Evolutionary conservation across 2,797 vertebrate genomes (phyloP).

Genomic region (Phoxinus dragarum): DNA sequence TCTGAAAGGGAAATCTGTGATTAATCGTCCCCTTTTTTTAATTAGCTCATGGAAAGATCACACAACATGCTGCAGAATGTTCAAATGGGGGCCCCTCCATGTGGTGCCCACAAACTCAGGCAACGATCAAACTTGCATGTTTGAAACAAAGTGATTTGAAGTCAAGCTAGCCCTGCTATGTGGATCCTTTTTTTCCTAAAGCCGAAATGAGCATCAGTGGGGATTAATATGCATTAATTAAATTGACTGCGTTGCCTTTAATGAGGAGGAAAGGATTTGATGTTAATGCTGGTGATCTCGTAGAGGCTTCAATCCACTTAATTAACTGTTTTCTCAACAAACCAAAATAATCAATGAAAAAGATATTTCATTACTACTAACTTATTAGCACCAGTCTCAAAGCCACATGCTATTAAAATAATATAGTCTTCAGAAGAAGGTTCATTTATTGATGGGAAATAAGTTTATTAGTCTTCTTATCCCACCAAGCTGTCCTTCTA

Average conservation of each 20-base stretch:
- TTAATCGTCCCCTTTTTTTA: constrained; percentile 56
- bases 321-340: constrained; percentile 90
- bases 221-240: constrained; percentile 99
- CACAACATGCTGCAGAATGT: constrained; percentile 56
- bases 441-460: constrained; percentile 58
- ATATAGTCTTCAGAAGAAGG: constrained; percentile 55
- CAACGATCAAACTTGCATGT: constrained; percentile 66
- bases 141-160: constrained; percentile 69
- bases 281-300: constrained; percentile 93
- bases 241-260: constrained; percentile 95
- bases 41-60: constrained; percentile 62
- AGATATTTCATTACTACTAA: constrained; percentile 78
- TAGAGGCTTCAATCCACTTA: constrained; percentile 88
- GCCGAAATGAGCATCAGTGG: constrained; percentile 92
- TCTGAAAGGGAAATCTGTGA: constrained; percentile 51
- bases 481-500: constrained; percentile 27
- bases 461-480: constrained; percentile 24
- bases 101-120: constrained; percentile 57
- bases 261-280: constrained; percentile 95
- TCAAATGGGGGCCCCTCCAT: constrained; percentile 48
- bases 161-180: constrained; percentile 69
- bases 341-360: constrained; percentile 87
- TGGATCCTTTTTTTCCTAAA: constrained; percentile 62
- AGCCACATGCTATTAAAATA: constrained; percentile 73
- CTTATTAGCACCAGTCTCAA: constrained; percentile 68